Conservation (phyloP, 1,140 invertebrate species). For the Lerema accius region DNA sequence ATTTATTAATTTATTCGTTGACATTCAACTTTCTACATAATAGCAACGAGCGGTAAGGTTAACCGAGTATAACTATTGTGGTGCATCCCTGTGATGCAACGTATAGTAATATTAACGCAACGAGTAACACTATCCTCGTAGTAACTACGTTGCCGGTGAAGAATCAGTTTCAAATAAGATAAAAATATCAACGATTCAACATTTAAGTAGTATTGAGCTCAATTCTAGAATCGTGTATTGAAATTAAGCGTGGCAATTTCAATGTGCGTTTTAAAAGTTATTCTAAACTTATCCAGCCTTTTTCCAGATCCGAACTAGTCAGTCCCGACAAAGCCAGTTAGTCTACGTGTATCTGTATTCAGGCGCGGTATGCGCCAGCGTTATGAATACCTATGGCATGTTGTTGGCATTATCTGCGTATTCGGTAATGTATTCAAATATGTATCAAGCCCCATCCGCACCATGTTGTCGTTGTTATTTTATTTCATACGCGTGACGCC, state of each 20-base stretch:
- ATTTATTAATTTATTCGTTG: too few species aligned
- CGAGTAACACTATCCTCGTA: too few species aligned
- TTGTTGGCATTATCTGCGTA: constrained; percentile 75
- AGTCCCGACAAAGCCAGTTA: constrained; percentile 21
- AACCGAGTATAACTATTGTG: too few species aligned
- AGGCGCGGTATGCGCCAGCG: constrained; percentile 56
- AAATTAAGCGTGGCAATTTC: background rate
- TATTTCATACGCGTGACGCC: constrained; percentile 74
- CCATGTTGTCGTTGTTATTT: constrained; percentile 76
- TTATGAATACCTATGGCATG: constrained; percentile 76
- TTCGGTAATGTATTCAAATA: constrained; percentile 81
- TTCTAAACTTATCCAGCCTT: constrained; percentile 6
- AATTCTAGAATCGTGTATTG: background rate
- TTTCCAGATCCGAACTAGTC: constrained; percentile 2
- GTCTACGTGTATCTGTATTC: constrained; percentile 58
- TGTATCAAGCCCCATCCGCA: constrained; percentile 77
- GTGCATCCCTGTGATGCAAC: too few species aligned
- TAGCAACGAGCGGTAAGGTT: too few species aligned
- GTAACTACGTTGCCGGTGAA: too few species aligned
- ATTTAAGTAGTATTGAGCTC: too few species aligned
- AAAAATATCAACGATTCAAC: too few species aligned
- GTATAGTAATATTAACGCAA: too few species aligned
- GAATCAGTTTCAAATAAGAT: too few species aligned
- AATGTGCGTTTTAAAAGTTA: constrained; percentile 3
- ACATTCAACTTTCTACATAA: too few species aligned